Conservation (phyloP, 2,888 invertebrate species). For the Melanotus villosus region DNA sequence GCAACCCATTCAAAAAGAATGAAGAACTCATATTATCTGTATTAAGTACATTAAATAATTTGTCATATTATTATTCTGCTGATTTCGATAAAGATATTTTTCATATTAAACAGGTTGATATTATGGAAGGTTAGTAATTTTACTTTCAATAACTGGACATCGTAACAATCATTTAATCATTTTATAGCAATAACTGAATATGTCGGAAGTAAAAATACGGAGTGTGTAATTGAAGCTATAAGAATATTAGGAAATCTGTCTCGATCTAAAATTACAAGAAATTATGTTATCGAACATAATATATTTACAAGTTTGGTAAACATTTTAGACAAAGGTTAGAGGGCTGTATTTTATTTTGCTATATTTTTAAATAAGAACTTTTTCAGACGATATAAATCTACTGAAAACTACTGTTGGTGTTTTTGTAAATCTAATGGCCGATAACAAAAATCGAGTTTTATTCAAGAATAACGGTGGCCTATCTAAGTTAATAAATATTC, state of each 20-base stretch:
- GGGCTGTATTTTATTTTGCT: not conserved
- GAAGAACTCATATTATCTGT: constrained; percentile 85
- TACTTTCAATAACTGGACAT: not conserved
- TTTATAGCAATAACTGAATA: constrained; percentile 68
- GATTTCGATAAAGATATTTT: constrained; percentile 67
- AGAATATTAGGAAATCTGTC: constrained; percentile 89
- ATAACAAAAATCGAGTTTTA: constrained; percentile 71
- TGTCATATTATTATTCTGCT: constrained; percentile 80
- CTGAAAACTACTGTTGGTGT: constrained; percentile 86
- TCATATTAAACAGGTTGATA: constrained; percentile 68
- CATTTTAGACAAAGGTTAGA: constrained; percentile 72
- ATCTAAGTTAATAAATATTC: constrained; percentile 70
- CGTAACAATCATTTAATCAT: constrained; percentile 9
- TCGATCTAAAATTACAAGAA: constrained; percentile 76
- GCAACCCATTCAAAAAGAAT: constrained; percentile 71
- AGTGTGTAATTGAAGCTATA: constrained; percentile 78
- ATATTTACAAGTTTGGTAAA: constrained; percentile 74
- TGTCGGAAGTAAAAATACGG: constrained; percentile 67
- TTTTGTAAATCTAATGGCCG: constrained; percentile 83
- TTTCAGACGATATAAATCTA: constrained; percentile 75
- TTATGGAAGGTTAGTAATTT: constrained; percentile 67
- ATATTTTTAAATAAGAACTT: not conserved
- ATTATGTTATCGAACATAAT: constrained; percentile 78
- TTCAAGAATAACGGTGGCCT: constrained; percentile 72
- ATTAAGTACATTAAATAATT: constrained; percentile 86